Percentiles rank a stretch among this genome's conserved stretches.
Conservation (phyloP, 92 coral and sea anemone species). For the Epizoanthus ramosus region DNA sequence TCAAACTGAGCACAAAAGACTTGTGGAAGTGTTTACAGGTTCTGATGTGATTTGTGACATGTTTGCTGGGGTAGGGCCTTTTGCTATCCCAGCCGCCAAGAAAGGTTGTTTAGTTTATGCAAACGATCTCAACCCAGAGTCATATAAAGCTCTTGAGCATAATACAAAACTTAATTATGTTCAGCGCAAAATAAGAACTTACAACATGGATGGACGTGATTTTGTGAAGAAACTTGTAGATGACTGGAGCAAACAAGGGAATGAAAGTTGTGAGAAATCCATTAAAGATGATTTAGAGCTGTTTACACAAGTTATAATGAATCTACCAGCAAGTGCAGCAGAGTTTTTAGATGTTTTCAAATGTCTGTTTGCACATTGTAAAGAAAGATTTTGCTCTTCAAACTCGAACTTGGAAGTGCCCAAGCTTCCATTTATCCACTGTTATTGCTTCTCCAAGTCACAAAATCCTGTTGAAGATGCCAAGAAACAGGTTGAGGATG, state of each 20-base stretch:
- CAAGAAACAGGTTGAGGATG: slow-evolving; percentile 68
- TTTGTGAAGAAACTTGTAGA: slow-evolving; percentile 68
- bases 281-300: slow-evolving; percentile 10
- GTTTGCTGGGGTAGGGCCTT: slow-evolving; percentile 99
- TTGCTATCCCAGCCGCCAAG: slow-evolving; percentile 97
- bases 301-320: slow-evolving; percentile 87
- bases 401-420: not conserved
- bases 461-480: slow-evolving; percentile 73
- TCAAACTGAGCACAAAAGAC: slow-evolving; percentile 91
- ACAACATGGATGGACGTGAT: slow-evolving; percentile 90
- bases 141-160: slow-evolving; percentile 73
- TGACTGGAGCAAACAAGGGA: slow-evolving; percentile 27
- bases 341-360: slow-evolving; percentile 84
- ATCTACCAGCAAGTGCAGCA: slow-evolving; percentile 96
- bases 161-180: slow-evolving; percentile 87
- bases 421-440: slow-evolving; percentile 85
- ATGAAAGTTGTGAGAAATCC: not conserved
- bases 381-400: slow-evolving; percentile 37
- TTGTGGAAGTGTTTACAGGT: slow-evolving; percentile 64
- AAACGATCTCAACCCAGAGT: slow-evolving; percentile 90
- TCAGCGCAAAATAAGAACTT: slow-evolving; percentile 59
- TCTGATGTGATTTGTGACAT: slow-evolving; percentile 87
- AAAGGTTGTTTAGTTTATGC: slow-evolving; percentile 94
- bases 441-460: slow-evolving; percentile 96
- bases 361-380: slow-evolving; percentile 63